A percentile compares a stretch with the other conserved stretches of the same genome.
Conservation (phyloP, 2,113 vertebrate species). For the Aegypius monachus region DNA sequence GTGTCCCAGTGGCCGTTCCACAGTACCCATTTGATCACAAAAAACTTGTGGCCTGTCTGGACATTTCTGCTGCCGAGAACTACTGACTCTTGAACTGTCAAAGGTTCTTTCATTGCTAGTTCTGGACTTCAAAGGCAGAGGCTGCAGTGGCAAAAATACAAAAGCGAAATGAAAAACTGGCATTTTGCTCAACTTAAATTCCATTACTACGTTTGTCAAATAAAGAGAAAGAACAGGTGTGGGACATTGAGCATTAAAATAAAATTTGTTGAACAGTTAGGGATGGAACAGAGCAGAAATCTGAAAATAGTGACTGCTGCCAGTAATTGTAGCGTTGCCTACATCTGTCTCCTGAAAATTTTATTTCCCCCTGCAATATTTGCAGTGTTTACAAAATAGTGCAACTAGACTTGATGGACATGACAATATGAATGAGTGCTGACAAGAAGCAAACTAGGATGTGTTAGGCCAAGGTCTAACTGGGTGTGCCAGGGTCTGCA, state of each 20-base stretch:
- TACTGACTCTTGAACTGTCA: neutral
- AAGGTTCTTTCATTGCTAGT: neutral
- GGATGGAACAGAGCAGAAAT: neutral
- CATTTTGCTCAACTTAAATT: neutral
- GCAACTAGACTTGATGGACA: neutral
- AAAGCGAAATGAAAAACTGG: neutral
- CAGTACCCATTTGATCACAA: slow-evolving; percentile 72
- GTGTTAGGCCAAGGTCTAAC: neutral
- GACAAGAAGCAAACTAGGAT: neutral
- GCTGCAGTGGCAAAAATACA: neutral
- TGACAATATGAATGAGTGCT: neutral
- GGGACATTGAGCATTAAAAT: neutral
- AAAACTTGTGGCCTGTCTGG: slow-evolving; percentile 65
- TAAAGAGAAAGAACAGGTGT: neutral
- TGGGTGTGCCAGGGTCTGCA: neutral
- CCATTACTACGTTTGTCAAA: neutral
- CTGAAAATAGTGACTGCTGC: neutral
- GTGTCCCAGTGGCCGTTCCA: slow-evolving; percentile 61
- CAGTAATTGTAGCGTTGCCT: neutral
- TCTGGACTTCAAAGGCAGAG: neutral
- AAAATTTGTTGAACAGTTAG: neutral
- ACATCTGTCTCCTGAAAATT: neutral
- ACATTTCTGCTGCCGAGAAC: neutral
- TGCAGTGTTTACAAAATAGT: neutral
- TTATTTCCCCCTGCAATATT: neutral